These are phyloP conservation scores for Seira sanloemensis DNA, from an alignment of 2,888 invertebrate genomes.

Conservation along the genomic window DNA sequence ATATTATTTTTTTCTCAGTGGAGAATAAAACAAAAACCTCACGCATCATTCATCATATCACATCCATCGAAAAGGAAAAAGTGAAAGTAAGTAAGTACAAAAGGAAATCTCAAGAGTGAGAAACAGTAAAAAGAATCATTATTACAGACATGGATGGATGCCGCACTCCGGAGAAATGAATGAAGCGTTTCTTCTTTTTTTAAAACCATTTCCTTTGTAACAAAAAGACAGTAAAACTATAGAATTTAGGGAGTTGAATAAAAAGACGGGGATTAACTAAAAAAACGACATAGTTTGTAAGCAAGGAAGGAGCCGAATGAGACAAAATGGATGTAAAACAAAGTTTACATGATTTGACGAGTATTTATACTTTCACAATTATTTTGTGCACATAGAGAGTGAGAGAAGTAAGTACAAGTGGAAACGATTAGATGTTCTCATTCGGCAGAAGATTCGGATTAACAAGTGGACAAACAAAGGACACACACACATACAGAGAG, in stretches of 20 bases:
- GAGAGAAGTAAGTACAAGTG: constrained; percentile 59
- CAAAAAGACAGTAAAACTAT: too few species aligned
- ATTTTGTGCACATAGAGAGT: too few species aligned
- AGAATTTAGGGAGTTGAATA: constrained; percentile 15
- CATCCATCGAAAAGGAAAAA: background rate
- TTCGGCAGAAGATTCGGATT: constrained; percentile 68
- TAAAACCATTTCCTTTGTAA: too few species aligned
- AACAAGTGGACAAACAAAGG: constrained; percentile 72
- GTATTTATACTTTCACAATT: too few species aligned
- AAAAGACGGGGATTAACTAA: constrained; percentile 46
- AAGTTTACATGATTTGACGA: constrained; percentile 22
- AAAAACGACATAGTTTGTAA: constrained; percentile 65
- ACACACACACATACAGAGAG: constrained; percentile 70
- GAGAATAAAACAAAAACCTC: background rate
- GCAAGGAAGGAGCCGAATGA: constrained; percentile 73
- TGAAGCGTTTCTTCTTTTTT: too few species aligned
- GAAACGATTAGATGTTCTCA: constrained; percentile 64
- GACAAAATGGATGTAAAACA: constrained; percentile 44
- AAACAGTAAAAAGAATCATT: background rate
- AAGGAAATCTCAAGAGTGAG: background rate
- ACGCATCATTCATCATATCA: constrained; percentile 4
- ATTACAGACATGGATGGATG: background rate
- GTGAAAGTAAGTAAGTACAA: background rate
- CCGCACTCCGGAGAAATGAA: too few species aligned
- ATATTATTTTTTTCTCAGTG: background rate